A percentile compares a stretch with the other conserved stretches of the same genome.
Conservation (phyloP, 2,113 vertebrate genomes). For the Polypterus senegalus region DNA sequence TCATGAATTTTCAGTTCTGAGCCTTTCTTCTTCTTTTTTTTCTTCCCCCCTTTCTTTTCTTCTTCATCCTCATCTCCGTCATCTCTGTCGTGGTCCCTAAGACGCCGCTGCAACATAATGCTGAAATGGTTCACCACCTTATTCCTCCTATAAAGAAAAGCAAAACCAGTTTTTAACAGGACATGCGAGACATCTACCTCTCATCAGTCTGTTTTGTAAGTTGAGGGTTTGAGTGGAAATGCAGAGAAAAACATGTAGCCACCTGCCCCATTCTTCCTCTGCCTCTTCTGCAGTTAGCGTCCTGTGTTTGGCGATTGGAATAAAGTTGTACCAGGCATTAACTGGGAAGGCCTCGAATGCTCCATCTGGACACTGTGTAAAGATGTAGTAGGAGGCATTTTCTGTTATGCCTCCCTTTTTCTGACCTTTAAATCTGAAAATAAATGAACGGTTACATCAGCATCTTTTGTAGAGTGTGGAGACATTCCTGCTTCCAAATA, state of each 20-base stretch:
- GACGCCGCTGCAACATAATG: conserved; percentile 85
- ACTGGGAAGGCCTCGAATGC: conserved; percentile 87
- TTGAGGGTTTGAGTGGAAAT: not conserved
- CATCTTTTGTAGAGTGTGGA: too few species aligned
- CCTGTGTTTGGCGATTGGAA: conserved; percentile 66
- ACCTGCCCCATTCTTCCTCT: conserved; percentile 87
- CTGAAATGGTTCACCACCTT: conserved; percentile 90
- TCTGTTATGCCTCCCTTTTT: conserved; percentile 83
- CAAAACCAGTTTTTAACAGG: too few species aligned
- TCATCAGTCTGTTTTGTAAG: too few species aligned
- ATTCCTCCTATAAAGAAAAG: conserved; percentile 55
- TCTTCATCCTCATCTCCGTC: conserved; percentile 57
- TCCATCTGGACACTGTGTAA: conserved; percentile 78
- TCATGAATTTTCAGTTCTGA: conserved; percentile 68
- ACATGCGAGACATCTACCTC: too few species aligned
- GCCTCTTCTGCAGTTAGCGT: conserved; percentile 84
- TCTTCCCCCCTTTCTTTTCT: conserved; percentile 31
- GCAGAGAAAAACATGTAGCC: conserved; percentile 11
- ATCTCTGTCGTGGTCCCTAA: conserved; percentile 63
- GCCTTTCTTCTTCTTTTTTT: conserved; percentile 54
- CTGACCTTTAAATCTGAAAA: conserved; percentile 67
- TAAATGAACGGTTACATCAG: too few species aligned
- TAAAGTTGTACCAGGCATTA: conserved; percentile 85
- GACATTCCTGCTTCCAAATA: too few species aligned
- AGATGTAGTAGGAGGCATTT: conserved; percentile 79